phyloP scores from a whole-genome alignment of 1,140 invertebrate genomes.

The Himalopsyche phryganea region DNA sequence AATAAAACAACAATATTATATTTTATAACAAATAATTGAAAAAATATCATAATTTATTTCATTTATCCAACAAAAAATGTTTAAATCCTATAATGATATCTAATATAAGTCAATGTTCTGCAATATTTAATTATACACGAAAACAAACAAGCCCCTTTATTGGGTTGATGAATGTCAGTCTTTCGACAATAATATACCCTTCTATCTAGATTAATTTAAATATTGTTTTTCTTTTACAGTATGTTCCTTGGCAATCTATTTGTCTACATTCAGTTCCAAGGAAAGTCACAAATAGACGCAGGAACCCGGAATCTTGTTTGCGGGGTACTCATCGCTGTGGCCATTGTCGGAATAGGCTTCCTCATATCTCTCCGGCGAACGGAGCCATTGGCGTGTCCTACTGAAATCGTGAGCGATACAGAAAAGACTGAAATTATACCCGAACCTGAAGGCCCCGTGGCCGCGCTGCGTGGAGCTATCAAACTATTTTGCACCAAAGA shows the following conservation, averaged over 20 bases:
- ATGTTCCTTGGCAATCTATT: constrained; percentile 92
- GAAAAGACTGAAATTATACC: constrained; percentile 55
- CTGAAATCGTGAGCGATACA: constrained; percentile 50
- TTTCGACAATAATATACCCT: no score
- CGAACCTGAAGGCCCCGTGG: constrained; percentile 56
- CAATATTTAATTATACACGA: no score
- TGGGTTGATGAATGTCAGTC: no score
- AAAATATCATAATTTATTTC: no score
- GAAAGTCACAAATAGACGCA: constrained; percentile 62
- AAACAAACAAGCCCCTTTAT: no score
- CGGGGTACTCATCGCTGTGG: constrained; percentile 66
- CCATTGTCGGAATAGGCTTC: constrained; percentile 65
- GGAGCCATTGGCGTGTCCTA: constrained; percentile 35
- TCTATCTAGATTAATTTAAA: no score
- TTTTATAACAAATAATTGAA: no score
- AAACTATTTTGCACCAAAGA: constrained; percentile 72
- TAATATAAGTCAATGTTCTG: no score
- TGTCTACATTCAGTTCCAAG: constrained; percentile 86
- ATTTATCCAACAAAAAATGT: no score
- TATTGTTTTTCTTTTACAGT: constrained; percentile 56
- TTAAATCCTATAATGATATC: no score
- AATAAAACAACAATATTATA: no score
- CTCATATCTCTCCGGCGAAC: constrained; percentile 62
- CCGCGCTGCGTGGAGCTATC: constrained; percentile 71
- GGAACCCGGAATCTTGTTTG: constrained; percentile 70